A percentile compares a stretch with the other conserved stretches of the same genome.
Conservation (phyloP, 2,113 vertebrate species). For the Hystrix cristata region DNA sequence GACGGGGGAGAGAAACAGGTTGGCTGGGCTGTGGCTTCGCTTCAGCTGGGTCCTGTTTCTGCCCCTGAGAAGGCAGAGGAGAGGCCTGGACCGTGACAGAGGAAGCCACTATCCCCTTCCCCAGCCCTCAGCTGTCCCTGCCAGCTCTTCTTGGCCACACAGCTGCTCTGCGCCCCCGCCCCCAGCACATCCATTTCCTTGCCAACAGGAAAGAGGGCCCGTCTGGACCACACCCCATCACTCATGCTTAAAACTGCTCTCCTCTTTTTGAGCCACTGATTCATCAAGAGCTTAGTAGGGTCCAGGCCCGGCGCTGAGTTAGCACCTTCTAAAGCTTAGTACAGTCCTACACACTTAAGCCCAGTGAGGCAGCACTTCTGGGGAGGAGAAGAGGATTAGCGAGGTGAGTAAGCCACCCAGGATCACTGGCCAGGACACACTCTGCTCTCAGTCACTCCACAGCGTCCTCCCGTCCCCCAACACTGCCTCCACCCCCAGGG, state of each 20-base stretch:
- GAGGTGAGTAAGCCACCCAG: neutral
- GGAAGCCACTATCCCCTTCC: neutral
- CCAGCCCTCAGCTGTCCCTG: neutral
- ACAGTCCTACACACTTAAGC: too few species aligned
- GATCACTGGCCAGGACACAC: too few species aligned
- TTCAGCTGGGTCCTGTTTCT: accelerated
- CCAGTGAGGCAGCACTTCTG: accelerated
- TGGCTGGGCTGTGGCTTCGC: neutral
- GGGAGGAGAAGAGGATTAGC: neutral
- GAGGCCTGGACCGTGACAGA: too few species aligned
- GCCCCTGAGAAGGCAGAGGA: accelerated
- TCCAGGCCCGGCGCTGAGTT: neutral
- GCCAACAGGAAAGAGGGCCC: neutral
- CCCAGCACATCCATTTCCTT: neutral
- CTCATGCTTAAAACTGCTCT: too few species aligned
- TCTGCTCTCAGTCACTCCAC: too few species aligned
- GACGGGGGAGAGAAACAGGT: neutral
- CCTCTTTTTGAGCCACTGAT: neutral
- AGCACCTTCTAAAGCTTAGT: neutral
- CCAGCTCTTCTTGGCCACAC: neutral
- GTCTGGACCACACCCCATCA: accelerated
- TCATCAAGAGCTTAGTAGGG: neutral
- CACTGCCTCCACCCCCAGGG: neutral
- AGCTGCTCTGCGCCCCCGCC: accelerated
- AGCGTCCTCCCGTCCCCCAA: too few species aligned